phyloP scores from a whole-genome alignment of 2,113 vertebrate genomes.

The Otocyon megalotis region DNA sequence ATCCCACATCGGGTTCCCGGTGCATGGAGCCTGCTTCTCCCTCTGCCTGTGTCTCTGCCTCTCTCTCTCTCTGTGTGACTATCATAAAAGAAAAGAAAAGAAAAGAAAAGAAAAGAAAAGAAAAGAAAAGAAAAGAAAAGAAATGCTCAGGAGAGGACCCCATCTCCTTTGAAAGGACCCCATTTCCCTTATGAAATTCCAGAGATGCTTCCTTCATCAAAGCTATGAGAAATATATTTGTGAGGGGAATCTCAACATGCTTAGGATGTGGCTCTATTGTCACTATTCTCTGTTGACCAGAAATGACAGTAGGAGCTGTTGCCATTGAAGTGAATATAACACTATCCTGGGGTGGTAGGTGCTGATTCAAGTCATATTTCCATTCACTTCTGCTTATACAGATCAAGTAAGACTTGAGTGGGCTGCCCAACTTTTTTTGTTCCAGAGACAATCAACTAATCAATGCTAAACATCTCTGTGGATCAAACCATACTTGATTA shows the following conservation, averaged over 20 bases:
- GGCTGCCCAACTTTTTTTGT: not conserved
- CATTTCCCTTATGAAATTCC: not conserved
- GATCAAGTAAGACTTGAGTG: not conserved
- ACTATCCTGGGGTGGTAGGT: not conserved
- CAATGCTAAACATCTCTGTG: not conserved
- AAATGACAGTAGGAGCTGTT: not conserved
- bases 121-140: too few species aligned
- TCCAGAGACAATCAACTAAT: not conserved
- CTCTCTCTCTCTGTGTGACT: too few species aligned
- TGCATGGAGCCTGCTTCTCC: too few species aligned
- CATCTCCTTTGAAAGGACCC: not conserved
- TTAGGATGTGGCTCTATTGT: not conserved
- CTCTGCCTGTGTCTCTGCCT: too few species aligned
- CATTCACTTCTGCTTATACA: not conserved
- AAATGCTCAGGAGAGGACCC: not conserved
- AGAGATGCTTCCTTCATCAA: not conserved
- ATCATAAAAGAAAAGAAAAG: too few species aligned
- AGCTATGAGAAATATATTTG: not conserved
- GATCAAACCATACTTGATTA: not conserved
- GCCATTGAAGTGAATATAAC: not conserved
- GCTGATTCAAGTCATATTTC: not conserved
- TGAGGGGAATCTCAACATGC: not conserved
- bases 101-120: too few species aligned
- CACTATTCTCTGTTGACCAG: not conserved
- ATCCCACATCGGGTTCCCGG: too few species aligned